Conservation (phyloP, 2,888 invertebrate species). For the Macrostomum cliftonense region DNA sequence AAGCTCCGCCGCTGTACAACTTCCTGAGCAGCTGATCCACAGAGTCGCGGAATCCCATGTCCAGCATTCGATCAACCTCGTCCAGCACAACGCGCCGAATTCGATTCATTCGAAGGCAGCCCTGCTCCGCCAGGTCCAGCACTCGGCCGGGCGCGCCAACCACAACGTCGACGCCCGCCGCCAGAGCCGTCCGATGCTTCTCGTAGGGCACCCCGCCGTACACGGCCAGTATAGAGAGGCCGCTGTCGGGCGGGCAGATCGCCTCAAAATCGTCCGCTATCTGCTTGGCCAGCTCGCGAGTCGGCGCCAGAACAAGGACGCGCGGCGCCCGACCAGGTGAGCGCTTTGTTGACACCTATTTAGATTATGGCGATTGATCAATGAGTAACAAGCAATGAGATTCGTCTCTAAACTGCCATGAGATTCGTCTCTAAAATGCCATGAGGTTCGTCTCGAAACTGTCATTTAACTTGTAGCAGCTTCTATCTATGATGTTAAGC, state of each 20-base stretch:
- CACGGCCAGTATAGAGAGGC: constrained; percentile 18
- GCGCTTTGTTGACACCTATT: too few species aligned
- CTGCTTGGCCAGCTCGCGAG: constrained; percentile 30
- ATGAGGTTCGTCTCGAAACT: too few species aligned
- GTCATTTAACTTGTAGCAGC: too few species aligned
- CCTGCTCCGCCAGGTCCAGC: constrained; percentile 22
- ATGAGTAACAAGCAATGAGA: too few species aligned
- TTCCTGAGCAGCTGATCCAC: constrained; percentile 25
- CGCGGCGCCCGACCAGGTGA: constrained; percentile 9
- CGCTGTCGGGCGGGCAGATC: constrained; percentile 1
- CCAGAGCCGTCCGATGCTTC: constrained; percentile 23
- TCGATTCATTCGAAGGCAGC: constrained; percentile 18
- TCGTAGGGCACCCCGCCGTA: constrained; percentile 26
- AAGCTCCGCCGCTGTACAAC: constrained; percentile 17
- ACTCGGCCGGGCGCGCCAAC: constrained; percentile 35
- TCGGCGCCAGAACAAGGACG: constrained; percentile 29
- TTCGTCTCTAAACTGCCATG: too few species aligned
- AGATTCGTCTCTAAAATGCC: too few species aligned
- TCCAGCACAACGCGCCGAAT: constrained; percentile 31
- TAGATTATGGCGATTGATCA: too few species aligned
- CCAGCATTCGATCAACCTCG: constrained; percentile 34
- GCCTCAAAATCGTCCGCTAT: constrained; percentile 20
- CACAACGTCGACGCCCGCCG: constrained; percentile 25
- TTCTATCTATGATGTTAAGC: too few species aligned
- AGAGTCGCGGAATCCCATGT: constrained; percentile 32